Evolutionary conservation across 2,888 invertebrate species (phyloP).

Genomic region (Agrochola circellaris): DNA sequence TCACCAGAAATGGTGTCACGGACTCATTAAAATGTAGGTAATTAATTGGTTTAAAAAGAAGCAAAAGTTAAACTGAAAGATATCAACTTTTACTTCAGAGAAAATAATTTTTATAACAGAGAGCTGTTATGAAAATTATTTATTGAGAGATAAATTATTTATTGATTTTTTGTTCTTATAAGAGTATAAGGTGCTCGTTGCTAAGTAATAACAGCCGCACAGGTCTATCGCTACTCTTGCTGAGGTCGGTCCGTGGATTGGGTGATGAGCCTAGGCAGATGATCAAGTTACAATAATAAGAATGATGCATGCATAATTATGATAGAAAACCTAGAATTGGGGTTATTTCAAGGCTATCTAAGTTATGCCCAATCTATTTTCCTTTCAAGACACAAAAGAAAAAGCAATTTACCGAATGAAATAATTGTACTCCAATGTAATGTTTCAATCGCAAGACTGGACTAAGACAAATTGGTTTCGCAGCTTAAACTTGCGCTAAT

Average conservation of each 20-base stretch:
- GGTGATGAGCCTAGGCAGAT: background rate
- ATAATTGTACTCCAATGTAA: constrained; percentile 48
- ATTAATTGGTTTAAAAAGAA: background rate
- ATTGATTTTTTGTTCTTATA: too few species aligned
- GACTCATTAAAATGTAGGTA: background rate
- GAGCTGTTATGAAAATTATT: too few species aligned
- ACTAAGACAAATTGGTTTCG: constrained; percentile 64
- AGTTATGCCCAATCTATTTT: background rate
- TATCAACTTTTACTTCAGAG: too few species aligned
- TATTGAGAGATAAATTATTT: too few species aligned
- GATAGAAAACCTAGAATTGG: background rate
- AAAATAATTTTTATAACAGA: too few species aligned
- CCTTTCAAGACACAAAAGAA: background rate
- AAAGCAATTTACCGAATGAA: constrained; percentile 35
- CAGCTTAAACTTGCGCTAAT: constrained; percentile 52
- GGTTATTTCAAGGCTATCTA: too few species aligned
- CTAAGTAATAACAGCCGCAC: background rate
- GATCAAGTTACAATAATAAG: background rate
- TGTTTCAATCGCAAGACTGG: constrained; percentile 55
- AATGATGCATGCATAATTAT: background rate
- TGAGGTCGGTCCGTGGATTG: background rate
- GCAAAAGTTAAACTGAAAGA: too few species aligned
- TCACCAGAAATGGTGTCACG: background rate
- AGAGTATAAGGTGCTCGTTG: too few species aligned
- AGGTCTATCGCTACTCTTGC: too few species aligned